These are phyloP conservation scores for Stigmatopora argus DNA, from an alignment of 2,113 vertebrate species.

Conservation along the genomic window DNA sequence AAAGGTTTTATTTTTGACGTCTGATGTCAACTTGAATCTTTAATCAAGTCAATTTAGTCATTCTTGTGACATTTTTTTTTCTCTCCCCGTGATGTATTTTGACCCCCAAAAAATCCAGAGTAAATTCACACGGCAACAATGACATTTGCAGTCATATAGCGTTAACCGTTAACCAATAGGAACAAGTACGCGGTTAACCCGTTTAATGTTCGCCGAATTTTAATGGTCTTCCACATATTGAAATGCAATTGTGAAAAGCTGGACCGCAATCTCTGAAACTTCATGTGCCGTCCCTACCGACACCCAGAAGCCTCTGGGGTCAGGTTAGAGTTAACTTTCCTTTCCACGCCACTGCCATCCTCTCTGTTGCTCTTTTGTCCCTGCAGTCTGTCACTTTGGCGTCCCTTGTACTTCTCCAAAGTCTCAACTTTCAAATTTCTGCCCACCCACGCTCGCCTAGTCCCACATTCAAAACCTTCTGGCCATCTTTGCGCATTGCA, in stretches of 20 bases:
- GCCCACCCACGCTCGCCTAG: background rate
- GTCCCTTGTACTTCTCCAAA: conserved; percentile 24
- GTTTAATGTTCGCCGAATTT: too few species aligned
- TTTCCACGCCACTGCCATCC: conserved; percentile 1
- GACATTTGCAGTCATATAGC: too few species aligned
- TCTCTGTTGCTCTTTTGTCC: conserved; percentile 31
- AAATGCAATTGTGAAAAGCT: background rate
- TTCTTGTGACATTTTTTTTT: conserved; percentile 2
- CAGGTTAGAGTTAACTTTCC: background rate
- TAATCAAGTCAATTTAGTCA: conserved; percentile 6
- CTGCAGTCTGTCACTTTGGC: conserved; percentile 31
- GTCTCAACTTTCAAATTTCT: conserved; percentile 33
- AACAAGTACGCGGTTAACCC: too few species aligned
- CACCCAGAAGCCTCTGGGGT: background rate
- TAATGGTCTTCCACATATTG: background rate
- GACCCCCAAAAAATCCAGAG: background rate
- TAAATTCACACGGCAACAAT: too few species aligned
- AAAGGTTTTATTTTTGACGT: too few species aligned
- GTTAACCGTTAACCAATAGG: too few species aligned
- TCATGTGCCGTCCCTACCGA: background rate
- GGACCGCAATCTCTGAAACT: background rate
- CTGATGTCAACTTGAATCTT: background rate
- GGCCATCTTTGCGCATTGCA: background rate
- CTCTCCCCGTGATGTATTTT: conserved; percentile 6
- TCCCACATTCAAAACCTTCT: background rate